Conservation (phyloP, 2,113 vertebrate genomes). For the Xiphophorus couchianus region DNA sequence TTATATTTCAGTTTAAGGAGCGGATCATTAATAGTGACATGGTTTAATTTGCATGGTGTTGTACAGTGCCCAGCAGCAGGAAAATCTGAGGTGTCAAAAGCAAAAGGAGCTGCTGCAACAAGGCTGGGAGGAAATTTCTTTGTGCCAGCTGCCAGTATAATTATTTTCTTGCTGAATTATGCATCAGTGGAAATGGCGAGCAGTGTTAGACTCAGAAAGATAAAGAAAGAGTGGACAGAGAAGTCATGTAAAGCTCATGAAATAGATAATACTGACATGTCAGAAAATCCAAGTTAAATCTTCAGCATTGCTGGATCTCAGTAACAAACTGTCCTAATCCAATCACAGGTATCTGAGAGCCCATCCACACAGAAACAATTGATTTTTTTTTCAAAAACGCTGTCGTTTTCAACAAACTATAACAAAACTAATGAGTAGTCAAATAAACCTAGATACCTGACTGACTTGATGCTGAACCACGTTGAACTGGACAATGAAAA, state of each 20-base stretch:
- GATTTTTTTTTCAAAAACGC: no score
- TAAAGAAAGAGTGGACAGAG: slow-evolving; percentile 57
- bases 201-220: slow-evolving; percentile 67
- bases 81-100: slow-evolving; percentile 63
- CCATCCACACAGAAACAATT: no score
- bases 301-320: slow-evolving; percentile 23
- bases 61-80: slow-evolving; percentile 57
- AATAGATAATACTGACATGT: slow-evolving; percentile 41
- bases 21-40: slow-evolving; percentile 30
- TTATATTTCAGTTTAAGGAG: slow-evolving; percentile 34
- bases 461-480: neutral
- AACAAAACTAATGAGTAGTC: no score
- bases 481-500: neutral
- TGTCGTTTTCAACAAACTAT: no score
- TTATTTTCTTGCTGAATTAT: slow-evolving; percentile 80
- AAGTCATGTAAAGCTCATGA: slow-evolving; percentile 59
- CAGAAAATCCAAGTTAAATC: slow-evolving; percentile 19
- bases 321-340: neutral
- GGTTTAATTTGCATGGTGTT: slow-evolving; percentile 51
- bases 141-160: slow-evolving; percentile 76
- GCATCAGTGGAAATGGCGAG: slow-evolving; percentile 74
- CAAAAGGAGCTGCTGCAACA: slow-evolving; percentile 59
- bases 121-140: slow-evolving; percentile 71
- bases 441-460: neutral
- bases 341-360: no score